phyloP scores from a whole-genome alignment of 2,888 invertebrate species.

The Archaeoteleia sp. region DNA sequence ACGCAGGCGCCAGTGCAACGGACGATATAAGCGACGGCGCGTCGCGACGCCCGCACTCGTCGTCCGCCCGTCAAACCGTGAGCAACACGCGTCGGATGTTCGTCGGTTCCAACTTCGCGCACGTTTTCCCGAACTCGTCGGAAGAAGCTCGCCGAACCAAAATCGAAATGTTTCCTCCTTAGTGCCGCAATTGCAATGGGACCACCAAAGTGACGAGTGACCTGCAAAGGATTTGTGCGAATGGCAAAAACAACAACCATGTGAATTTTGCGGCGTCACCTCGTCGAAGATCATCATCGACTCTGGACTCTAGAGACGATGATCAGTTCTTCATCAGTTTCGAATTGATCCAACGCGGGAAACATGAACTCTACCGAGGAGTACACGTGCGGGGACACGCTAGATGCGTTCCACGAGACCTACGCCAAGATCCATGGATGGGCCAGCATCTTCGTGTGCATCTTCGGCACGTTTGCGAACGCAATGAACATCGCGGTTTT shows the following conservation, averaged over 20 bases:
- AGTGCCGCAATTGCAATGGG: too few species aligned
- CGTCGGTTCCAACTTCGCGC: background rate
- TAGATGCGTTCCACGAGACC: conserved; percentile 79
- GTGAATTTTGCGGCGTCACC: too few species aligned
- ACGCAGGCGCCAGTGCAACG: conserved; percentile 47
- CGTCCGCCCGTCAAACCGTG: conserved; percentile 39
- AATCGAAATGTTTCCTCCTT: too few species aligned
- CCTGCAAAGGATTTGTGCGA: too few species aligned
- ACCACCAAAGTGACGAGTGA: too few species aligned
- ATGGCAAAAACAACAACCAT: too few species aligned
- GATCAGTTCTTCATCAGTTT: background rate
- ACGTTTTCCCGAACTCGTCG: background rate
- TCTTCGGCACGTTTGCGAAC: conserved; percentile 93
- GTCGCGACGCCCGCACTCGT: conserved; percentile 40
- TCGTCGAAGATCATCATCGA: background rate
- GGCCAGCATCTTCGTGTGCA: conserved; percentile 89
- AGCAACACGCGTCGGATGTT: background rate
- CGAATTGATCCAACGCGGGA: background rate
- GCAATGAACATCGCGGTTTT: conserved; percentile 93
- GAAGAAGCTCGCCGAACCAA: too few species aligned
- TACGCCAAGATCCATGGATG: conserved; percentile 89
- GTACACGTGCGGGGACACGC: conserved; percentile 78
- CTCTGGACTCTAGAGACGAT: background rate
- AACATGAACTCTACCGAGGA: conserved; percentile 58
- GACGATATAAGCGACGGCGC: conserved; percentile 41